These are phyloP conservation scores for Sylvia atricapilla DNA, from an alignment of 2,113 vertebrate species.

Conservation along the genomic window DNA sequence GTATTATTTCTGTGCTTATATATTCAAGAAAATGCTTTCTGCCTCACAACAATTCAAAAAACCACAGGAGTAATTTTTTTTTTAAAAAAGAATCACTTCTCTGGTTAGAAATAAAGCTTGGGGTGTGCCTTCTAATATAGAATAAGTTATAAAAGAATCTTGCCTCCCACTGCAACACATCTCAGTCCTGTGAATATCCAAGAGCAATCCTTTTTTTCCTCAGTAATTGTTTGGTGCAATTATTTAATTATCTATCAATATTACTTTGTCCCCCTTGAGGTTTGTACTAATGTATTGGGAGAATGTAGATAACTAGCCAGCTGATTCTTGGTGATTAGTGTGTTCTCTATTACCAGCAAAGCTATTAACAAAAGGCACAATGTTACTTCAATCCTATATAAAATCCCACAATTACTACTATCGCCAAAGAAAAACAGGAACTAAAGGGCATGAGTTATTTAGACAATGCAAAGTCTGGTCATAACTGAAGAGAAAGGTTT, in stretches of 20 bases:
- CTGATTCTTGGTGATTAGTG: not conserved
- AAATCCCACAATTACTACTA: not conserved
- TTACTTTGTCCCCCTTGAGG: not conserved
- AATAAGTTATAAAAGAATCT: not conserved
- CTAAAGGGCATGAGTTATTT: not conserved
- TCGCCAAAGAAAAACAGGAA: not conserved
- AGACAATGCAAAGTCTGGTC: not conserved
- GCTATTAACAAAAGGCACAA: not conserved
- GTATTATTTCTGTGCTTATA: not conserved
- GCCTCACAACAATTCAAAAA: not conserved
- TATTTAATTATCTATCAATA: not conserved
- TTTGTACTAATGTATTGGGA: not conserved
- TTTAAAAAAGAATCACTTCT: not conserved
- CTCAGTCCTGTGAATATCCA: not conserved
- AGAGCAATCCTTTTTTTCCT: not conserved
- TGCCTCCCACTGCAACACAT: not conserved
- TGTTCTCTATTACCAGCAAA: not conserved
- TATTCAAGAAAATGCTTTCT: not conserved
- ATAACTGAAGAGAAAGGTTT: not conserved
- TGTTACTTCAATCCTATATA: not conserved
- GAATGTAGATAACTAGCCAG: not conserved
- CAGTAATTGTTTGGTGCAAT: not conserved
- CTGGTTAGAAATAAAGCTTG: not conserved
- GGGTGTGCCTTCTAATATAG: not conserved
- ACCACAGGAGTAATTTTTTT: accelerated